These are phyloP conservation scores for Octodonta nipae DNA, from an alignment of 2,888 invertebrate species.

Conservation along the genomic window DNA sequence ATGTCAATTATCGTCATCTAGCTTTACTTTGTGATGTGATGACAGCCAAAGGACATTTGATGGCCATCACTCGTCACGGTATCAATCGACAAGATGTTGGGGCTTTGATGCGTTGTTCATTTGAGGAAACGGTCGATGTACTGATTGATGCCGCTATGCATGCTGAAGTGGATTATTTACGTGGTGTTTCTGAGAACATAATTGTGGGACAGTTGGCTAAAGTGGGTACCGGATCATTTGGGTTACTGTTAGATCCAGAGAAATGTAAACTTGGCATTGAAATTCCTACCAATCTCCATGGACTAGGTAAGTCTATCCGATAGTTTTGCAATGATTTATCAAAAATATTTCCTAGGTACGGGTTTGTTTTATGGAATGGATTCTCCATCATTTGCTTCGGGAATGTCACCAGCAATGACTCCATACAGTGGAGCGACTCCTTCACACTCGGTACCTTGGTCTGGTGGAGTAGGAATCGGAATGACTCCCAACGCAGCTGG, in stretches of 20 bases:
- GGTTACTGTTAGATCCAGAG: slow-evolving; percentile 90
- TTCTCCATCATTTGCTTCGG: slow-evolving; percentile 87
- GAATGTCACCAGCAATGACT: slow-evolving; percentile 72
- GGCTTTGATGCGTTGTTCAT: slow-evolving; percentile 98
- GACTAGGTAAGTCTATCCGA: slow-evolving; percentile 89
- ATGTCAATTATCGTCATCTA: slow-evolving; percentile 98
- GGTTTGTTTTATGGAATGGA: slow-evolving; percentile 66
- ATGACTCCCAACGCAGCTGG: slow-evolving; percentile 43
- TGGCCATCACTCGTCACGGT: slow-evolving; percentile 99
- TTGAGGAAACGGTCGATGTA: slow-evolving; percentile 99
- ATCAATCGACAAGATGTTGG: slow-evolving; percentile 93
- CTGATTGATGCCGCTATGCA: slow-evolving; percentile 96
- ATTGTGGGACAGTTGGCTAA: slow-evolving; percentile 96
- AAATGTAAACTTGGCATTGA: slow-evolving; percentile 98
- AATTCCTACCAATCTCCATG: slow-evolving; percentile 89
- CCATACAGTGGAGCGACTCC: no score
- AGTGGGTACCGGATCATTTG: slow-evolving; percentile 96
- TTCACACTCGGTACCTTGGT: no score
- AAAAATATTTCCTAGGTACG: slow-evolving; percentile 53
- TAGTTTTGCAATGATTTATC: no score
- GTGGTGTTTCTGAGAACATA: slow-evolving; percentile 91
- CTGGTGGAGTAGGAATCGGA: no score
- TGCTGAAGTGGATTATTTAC: slow-evolving; percentile 61
- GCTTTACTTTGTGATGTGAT: slow-evolving; percentile 98
- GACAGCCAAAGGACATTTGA: slow-evolving; percentile 99